A percentile compares a stretch with the other conserved stretches of the same genome.
These are phyloP conservation scores for Acronicta alni DNA, from an alignment of 2,888 invertebrate genomes.

Conservation along the genomic window DNA sequence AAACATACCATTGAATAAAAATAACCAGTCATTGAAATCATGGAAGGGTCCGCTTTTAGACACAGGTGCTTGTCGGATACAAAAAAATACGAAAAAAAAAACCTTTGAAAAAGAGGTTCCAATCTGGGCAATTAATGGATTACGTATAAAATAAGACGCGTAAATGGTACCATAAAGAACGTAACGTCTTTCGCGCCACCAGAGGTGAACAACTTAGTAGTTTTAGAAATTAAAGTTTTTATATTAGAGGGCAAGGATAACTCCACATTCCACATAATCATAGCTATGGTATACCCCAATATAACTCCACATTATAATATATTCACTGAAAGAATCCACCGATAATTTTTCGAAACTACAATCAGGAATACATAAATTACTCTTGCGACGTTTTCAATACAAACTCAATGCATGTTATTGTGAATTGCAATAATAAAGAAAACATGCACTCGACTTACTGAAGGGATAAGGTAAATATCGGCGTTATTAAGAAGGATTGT, in stretches of 20 bases:
- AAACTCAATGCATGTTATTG: conserved; percentile 1
- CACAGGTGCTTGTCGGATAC: conserved; percentile 78
- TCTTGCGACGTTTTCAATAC: background rate
- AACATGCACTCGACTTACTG: conserved; percentile 1
- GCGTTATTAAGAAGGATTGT: conserved; percentile 1
- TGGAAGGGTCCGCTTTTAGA: conserved; percentile 71
- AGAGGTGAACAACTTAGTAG: conserved; percentile 35
- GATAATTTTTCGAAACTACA: background rate
- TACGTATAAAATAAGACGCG: conserved; percentile 75
- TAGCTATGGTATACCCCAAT: too few relatives aligned
- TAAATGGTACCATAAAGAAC: conserved; percentile 65
- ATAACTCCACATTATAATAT: too few relatives aligned
- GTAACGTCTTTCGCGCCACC: conserved; percentile 59
- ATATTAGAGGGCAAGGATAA: too few relatives aligned
- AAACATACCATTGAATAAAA: conserved; percentile 68
- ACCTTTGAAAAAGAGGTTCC: conserved; percentile 63
- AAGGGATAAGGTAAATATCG: conserved; percentile 7
- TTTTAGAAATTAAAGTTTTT: background rate
- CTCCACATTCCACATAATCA: too few relatives aligned
- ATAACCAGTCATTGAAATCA: conserved; percentile 84
- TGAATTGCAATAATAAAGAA: conserved; percentile 15
- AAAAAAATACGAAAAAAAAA: conserved; percentile 64
- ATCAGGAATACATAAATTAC: background rate
- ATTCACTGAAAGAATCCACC: background rate
- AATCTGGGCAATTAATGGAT: conserved; percentile 83